Evolutionary conservation across 1,140 invertebrate genomes (phyloP).

Genomic region (Penaeus chinensis): DNA sequence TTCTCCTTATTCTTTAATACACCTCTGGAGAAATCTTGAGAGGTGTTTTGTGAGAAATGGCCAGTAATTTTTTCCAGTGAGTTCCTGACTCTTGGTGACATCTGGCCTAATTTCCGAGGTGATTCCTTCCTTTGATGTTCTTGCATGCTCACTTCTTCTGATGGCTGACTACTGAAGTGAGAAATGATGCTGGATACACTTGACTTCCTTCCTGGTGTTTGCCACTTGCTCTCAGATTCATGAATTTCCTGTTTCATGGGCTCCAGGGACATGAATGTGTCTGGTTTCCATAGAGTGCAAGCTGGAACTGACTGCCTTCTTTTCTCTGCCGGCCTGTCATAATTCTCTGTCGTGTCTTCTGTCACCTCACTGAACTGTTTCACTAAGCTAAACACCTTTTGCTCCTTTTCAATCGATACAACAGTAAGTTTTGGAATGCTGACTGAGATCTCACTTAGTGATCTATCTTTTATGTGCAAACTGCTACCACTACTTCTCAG

Average conservation of each 20-base stretch:
- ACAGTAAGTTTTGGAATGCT: conserved; percentile 21
- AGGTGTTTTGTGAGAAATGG: neutral
- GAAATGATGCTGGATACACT: conserved; percentile 16
- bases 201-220: neutral
- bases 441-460: conserved; percentile 28
- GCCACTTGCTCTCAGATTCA: neutral
- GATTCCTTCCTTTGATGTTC: neutral
- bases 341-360: neutral
- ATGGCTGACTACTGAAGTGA: conserved; percentile 3
- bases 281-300: neutral
- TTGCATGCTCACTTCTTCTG: no score
- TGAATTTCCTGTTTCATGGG: neutral
- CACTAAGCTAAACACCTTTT: conserved; percentile 16
- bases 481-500: neutral
- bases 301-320: neutral
- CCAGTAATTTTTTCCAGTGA: conserved; percentile 19
- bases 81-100: conserved; percentile 11
- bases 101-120: neutral
- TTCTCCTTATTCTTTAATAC: conserved; percentile 19
- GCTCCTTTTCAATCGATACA: conserved; percentile 11
- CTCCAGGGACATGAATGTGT: no score
- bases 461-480: conserved; percentile 26
- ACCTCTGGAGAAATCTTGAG: neutral
- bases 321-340: neutral
- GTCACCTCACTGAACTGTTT: conserved; percentile 19